These are phyloP conservation scores for Cisticola juncidis DNA, from an alignment of 2,113 vertebrate genomes.

Conservation along the genomic window DNA sequence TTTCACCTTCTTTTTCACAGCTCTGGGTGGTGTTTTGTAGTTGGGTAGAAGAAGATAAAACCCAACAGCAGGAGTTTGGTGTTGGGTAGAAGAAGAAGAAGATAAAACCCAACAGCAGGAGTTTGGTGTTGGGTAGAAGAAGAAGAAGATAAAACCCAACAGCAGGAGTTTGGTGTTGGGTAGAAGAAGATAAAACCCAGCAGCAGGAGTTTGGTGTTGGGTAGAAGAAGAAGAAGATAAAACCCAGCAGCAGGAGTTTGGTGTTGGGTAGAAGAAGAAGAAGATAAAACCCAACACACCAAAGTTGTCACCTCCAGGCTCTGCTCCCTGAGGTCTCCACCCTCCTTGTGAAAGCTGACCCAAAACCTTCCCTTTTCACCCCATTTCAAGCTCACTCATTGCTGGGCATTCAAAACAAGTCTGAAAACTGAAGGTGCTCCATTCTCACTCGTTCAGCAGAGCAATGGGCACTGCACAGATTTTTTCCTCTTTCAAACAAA, in stretches of 20 bases:
- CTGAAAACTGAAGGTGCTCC: neutral
- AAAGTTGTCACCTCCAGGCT: fast-evolving
- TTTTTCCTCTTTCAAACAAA: neutral
- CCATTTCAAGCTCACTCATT: neutral
- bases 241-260: neutral
- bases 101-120: neutral
- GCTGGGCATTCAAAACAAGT: neutral
- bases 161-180: neutral
- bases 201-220: too few species aligned
- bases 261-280: too few species aligned
- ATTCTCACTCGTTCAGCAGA: neutral
- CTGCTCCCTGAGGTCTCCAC: neutral
- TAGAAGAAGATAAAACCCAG: too few species aligned
- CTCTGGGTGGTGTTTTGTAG: too few species aligned
- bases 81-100: too few species aligned
- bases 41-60: too few species aligned
- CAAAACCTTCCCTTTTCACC: neutral
- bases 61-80: neutral
- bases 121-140: too few species aligned
- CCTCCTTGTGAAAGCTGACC: neutral
- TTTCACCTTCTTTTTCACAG: too few species aligned
- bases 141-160: too few species aligned
- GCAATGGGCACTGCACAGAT: fast-evolving
- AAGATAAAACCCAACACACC: neutral
- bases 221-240: too few species aligned